A percentile compares a stretch with the other conserved stretches of the same genome.
phyloP scores from a whole-genome alignment of 2,797 vertebrate genomes.

The Eleutherodactylus coqui region DNA sequence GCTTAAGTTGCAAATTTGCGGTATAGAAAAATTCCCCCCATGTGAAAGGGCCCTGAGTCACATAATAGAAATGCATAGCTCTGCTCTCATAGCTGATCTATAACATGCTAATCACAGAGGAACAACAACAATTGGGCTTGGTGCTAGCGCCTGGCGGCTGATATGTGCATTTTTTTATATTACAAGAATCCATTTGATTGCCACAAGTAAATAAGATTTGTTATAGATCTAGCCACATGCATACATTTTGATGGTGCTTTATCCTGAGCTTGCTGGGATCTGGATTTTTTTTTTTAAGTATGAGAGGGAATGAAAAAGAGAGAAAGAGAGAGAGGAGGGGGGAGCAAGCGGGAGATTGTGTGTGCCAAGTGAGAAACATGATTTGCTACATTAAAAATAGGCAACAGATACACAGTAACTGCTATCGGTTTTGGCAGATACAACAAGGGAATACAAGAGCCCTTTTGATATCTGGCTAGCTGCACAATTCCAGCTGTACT shows the following conservation, averaged over 20 bases:
- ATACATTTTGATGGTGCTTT: background rate
- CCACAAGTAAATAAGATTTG: background rate
- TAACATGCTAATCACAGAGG: background rate
- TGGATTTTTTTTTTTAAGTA: background rate
- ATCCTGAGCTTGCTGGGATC: background rate
- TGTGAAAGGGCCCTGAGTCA: background rate
- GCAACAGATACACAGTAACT: slow-evolving; percentile 55
- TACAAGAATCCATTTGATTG: background rate
- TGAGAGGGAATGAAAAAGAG: background rate
- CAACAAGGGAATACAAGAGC: slow-evolving; percentile 52
- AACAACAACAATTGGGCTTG: background rate
- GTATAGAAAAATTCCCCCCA: too few relatives aligned
- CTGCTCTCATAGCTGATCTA: background rate
- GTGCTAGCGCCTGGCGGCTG: background rate
- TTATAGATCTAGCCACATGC: background rate
- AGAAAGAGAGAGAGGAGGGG: background rate
- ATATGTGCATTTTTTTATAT: background rate
- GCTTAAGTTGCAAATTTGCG: too few relatives aligned
- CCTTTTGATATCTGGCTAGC: slow-evolving; percentile 57
- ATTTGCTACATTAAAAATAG: slow-evolving; percentile 55
- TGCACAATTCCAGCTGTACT: slow-evolving; percentile 53
- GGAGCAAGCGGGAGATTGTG: background rate
- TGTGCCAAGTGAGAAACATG: slow-evolving; percentile 51
- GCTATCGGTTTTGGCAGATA: slow-evolving; percentile 56
- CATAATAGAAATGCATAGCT: background rate